These are phyloP conservation scores for Riptortus pedestris DNA, from an alignment of 1,140 invertebrate species.

Conservation along the genomic window DNA sequence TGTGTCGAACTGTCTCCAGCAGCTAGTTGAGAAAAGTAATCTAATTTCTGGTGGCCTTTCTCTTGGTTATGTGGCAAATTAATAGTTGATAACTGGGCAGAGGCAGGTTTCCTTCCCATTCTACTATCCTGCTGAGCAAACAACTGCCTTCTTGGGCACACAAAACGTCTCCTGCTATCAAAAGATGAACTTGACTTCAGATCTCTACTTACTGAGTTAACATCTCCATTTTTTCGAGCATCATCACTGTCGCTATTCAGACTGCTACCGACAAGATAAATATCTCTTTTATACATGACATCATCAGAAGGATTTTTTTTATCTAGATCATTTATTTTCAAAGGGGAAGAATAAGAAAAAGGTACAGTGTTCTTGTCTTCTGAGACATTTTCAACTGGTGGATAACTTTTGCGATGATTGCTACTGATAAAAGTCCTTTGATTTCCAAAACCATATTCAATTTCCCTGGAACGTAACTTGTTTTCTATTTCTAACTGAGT, in stretches of 20 bases:
- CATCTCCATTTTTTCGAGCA: neutral
- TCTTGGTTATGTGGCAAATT: too few species aligned
- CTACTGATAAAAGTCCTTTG: neutral
- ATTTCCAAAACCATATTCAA: constrained; percentile 16
- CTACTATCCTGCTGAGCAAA: neutral
- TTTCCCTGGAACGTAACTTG: constrained; percentile 27
- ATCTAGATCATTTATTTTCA: neutral
- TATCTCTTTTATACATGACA: neutral
- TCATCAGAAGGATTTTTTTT: neutral
- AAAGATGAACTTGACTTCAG: neutral
- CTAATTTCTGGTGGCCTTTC: neutral
- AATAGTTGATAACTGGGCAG: too few species aligned
- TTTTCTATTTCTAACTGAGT: constrained; percentile 36
- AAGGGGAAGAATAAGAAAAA: neutral
- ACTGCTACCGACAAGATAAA: constrained; percentile 9
- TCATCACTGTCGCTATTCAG: constrained; percentile 4
- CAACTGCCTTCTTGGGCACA: neutral
- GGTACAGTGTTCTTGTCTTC: neutral
- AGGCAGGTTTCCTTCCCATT: neutral
- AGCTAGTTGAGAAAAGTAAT: neutral
- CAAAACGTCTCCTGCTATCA: neutral
- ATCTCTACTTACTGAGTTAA: neutral
- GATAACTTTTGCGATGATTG: neutral
- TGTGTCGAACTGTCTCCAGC: neutral
- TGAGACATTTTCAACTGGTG: neutral